phyloP scores from a whole-genome alignment of 2,888 invertebrate species.

The Eupithecia subumbrata region DNA sequence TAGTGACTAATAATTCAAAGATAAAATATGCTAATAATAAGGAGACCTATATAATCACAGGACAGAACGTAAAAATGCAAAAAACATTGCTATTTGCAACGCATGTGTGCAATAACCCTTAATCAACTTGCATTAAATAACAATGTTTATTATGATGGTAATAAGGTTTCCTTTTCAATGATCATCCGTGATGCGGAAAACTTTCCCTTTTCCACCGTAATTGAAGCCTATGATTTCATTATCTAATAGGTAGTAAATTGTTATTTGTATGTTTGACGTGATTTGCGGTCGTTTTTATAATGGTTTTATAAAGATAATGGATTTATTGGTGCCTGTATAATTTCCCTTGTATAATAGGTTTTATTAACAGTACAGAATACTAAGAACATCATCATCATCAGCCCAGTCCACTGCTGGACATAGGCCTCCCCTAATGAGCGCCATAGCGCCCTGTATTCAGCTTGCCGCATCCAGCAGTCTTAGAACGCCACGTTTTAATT shows the following conservation, averaged over 20 bases:
- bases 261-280: constrained; percentile 22
- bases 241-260: constrained; percentile 38
- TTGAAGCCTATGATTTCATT: constrained; percentile 29
- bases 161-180: constrained; percentile 29
- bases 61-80: too few species aligned
- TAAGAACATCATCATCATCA: too few species aligned
- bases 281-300: constrained; percentile 24
- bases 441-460: too few species aligned
- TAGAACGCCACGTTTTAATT: too few species aligned
- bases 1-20: too few species aligned
- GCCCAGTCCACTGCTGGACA: too few species aligned
- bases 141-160: background rate
- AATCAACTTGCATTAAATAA: background rate
- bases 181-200: constrained; percentile 24
- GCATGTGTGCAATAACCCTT: background rate
- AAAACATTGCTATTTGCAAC: background rate
- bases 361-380: background rate
- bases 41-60: too few species aligned
- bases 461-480: too few species aligned
- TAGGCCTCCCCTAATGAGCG: too few species aligned
- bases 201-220: constrained; percentile 25
- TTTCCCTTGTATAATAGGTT: background rate
- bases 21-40: too few species aligned
- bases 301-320: background rate
- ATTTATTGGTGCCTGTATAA: background rate